These are phyloP conservation scores for Limosa lapponica DNA, from an alignment of 2,797 vertebrate species.

Conservation along the genomic window DNA sequence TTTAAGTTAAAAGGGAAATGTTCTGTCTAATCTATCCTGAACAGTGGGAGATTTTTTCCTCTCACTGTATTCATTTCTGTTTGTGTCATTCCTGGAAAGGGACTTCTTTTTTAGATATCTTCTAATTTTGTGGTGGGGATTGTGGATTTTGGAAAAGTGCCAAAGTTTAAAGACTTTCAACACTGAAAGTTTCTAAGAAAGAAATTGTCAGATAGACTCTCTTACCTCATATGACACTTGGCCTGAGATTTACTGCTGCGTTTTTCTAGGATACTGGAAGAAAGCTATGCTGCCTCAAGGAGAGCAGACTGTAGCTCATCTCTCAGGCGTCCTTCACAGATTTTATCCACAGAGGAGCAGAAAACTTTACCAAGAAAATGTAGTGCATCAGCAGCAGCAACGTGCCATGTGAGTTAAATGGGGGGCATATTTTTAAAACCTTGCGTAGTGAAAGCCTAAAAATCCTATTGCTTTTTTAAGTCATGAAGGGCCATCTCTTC, in stretches of 20 bases:
- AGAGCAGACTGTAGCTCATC: not conserved
- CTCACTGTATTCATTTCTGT: conserved; percentile 5
- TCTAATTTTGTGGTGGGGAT: conserved; percentile 35
- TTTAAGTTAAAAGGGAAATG: not conserved
- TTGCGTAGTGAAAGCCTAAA: not conserved
- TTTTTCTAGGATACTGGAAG: not conserved
- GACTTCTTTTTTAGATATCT: conserved; percentile 20
- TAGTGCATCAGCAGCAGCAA: not conserved
- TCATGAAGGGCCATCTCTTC: not conserved
- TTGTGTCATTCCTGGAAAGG: conserved; percentile 63
- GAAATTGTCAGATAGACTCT: conserved; percentile 34
- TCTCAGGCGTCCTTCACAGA: not conserved
- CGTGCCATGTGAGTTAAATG: not conserved
- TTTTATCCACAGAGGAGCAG: not conserved
- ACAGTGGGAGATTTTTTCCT: not conserved
- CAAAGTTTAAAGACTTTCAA: conserved; percentile 18
- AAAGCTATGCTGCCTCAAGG: not conserved
- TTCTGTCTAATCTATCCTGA: conserved; percentile 23
- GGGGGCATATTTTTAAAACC: not conserved
- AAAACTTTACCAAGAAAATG: not conserved
- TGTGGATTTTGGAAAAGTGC: conserved; percentile 43
- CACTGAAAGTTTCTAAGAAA: conserved; percentile 49
- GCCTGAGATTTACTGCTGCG: not conserved
- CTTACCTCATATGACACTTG: conserved; percentile 42
- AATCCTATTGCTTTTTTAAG: not conserved